Evolutionary conservation across 2,113 vertebrate genomes (phyloP).

Genomic region (Macaca nemestrina): DNA sequence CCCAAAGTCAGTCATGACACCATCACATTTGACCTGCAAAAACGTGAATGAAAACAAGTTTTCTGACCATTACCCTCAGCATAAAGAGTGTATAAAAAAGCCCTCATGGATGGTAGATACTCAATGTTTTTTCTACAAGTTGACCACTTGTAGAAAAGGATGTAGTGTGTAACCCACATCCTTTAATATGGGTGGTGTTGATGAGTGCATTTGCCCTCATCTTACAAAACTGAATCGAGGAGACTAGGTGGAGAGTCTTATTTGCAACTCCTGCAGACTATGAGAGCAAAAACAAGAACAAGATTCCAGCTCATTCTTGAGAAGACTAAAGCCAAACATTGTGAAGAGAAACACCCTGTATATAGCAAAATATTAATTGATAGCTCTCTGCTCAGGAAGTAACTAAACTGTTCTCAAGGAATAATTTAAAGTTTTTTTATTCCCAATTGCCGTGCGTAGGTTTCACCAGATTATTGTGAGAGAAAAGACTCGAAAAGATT

Average conservation of each 20-base stretch:
- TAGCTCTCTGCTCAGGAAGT: background rate
- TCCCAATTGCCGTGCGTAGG: background rate
- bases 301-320: background rate
- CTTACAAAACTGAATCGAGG: background rate
- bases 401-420: background rate
- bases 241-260: background rate
- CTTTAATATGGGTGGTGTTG: background rate
- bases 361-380: background rate
- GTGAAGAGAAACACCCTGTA: background rate
- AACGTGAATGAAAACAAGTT: background rate
- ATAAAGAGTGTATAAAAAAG: background rate
- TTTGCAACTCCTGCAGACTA: background rate
- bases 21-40: background rate
- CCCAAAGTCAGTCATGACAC: background rate
- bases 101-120: background rate
- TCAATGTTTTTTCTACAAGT: background rate
- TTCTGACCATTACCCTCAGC: background rate
- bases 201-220: background rate
- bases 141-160: no score
- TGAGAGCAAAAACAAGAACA: background rate
- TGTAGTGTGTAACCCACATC: no score
- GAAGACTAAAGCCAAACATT: background rate
- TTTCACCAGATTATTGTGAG: background rate
- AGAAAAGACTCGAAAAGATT: background rate
- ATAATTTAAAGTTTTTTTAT: background rate